Evolutionary conservation across 1,140 invertebrate genomes (phyloP).

Genomic region (Heliconius hewitsoni): DNA sequence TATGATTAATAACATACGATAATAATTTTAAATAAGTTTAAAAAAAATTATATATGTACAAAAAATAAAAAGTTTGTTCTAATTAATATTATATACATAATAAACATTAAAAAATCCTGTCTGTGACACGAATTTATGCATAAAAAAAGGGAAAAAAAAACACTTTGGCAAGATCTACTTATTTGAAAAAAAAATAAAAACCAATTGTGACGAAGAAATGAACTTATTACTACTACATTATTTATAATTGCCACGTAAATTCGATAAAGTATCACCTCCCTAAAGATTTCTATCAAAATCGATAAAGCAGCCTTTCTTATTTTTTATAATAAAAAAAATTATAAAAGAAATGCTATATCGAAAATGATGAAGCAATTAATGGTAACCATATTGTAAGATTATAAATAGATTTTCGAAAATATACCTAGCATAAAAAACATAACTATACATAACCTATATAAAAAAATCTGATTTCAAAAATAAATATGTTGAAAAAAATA

Average conservation of each 20-base stretch:
- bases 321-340: neutral
- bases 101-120: neutral
- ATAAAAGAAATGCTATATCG: constrained; percentile 32
- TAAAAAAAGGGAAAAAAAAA: constrained; percentile 24
- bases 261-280: constrained; percentile 74
- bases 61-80: neutral
- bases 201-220: constrained; percentile 55
- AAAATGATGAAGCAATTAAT: constrained; percentile 29
- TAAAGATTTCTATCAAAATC: constrained; percentile 38
- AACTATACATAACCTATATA: constrained; percentile 31
- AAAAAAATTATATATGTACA: neutral
- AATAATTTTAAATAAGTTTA: neutral
- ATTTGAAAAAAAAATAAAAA: constrained; percentile 45
- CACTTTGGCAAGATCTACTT: constrained; percentile 70
- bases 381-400: constrained; percentile 36
- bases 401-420: constrained; percentile 19
- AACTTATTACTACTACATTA: constrained; percentile 46
- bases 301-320: constrained; percentile 24
- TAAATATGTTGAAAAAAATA: constrained; percentile 1
- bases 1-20: neutral
- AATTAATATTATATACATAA: neutral
- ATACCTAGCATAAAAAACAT: constrained; percentile 31
- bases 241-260: constrained; percentile 71
- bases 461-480: constrained; percentile 28
- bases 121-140: neutral